These are phyloP conservation scores for Drosophila carrolli DNA, from an alignment of 1,140 invertebrate genomes.

Conservation along the genomic window DNA sequence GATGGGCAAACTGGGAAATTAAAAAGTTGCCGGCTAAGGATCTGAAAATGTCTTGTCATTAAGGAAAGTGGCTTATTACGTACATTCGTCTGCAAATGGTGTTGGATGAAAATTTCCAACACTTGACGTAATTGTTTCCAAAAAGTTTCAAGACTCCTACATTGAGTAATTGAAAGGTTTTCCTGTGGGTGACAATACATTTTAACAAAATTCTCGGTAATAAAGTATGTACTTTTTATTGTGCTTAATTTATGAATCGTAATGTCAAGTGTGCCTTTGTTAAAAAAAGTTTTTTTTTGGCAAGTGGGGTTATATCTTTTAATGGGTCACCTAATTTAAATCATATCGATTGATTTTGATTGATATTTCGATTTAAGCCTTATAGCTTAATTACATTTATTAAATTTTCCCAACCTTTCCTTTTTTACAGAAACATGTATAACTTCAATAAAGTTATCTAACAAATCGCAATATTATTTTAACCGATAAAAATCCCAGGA, in stretches of 20 bases:
- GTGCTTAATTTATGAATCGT: background rate
- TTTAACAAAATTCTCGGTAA: constrained; percentile 1
- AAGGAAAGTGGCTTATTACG: constrained; percentile 51
- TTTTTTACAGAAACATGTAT: background rate
- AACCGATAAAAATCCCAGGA: constrained; percentile 13
- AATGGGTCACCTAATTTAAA: too few relatives aligned
- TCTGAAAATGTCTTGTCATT: constrained; percentile 58
- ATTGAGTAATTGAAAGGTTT: constrained; percentile 42
- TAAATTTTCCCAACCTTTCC: too few relatives aligned
- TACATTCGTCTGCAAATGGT: constrained; percentile 5
- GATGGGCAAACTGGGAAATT: constrained; percentile 84
- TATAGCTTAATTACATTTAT: too few relatives aligned
- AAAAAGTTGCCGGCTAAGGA: constrained; percentile 57
- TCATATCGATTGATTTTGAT: too few relatives aligned
- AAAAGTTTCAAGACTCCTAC: constrained; percentile 23
- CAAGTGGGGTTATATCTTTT: too few relatives aligned
- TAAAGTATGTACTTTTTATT: constrained; percentile 16
- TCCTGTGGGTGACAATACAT: constrained; percentile 9
- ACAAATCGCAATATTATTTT: constrained; percentile 11
- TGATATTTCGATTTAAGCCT: too few relatives aligned
- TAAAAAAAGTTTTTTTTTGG: too few relatives aligned
- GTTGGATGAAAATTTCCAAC: constrained; percentile 21
- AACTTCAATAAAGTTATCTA: constrained; percentile 10
- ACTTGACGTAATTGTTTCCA: constrained; percentile 46
- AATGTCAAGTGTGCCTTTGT: background rate